Evolutionary conservation across 2,797 vertebrate species (phyloP).

Genomic region (Chaenodraco wilsoni): DNA sequence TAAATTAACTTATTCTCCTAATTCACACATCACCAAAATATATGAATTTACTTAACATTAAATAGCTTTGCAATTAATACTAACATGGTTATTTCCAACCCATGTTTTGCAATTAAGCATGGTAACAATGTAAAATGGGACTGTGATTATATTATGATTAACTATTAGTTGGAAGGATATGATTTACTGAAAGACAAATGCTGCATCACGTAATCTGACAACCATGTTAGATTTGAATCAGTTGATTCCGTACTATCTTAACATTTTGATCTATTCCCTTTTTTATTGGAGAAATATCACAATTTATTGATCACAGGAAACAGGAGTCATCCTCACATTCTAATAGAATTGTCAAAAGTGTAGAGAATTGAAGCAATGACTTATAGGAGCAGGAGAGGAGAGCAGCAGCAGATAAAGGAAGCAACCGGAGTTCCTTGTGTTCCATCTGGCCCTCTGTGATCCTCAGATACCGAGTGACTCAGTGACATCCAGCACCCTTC

Average conservation of each 20-base stretch:
- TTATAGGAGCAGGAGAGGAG: not conserved
- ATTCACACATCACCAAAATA: too few species aligned
- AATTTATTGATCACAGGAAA: too few species aligned
- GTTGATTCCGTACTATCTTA: too few species aligned
- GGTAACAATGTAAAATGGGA: not conserved
- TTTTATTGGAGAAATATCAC: too few species aligned
- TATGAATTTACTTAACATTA: too few species aligned
- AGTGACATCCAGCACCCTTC: slow-evolving; percentile 3
- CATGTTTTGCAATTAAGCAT: not conserved
- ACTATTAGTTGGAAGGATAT: not conserved
- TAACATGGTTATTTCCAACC: not conserved
- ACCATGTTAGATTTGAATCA: too few species aligned
- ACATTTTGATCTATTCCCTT: too few species aligned
- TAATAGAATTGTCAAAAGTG: not conserved
- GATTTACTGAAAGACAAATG: not conserved
- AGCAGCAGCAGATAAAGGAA: not conserved
- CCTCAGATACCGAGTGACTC: slow-evolving; percentile 22
- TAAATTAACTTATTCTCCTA: too few species aligned
- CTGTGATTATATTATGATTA: not conserved
- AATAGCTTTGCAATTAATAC: too few species aligned
- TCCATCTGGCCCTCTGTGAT: slow-evolving; percentile 37
- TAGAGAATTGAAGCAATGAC: not conserved
- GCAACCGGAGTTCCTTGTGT: slow-evolving; percentile 7
- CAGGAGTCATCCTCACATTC: not conserved
- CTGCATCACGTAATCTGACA: not conserved